phyloP scores from a whole-genome alignment of 2,113 vertebrate species.

The Triplophysa tibetana region DNA sequence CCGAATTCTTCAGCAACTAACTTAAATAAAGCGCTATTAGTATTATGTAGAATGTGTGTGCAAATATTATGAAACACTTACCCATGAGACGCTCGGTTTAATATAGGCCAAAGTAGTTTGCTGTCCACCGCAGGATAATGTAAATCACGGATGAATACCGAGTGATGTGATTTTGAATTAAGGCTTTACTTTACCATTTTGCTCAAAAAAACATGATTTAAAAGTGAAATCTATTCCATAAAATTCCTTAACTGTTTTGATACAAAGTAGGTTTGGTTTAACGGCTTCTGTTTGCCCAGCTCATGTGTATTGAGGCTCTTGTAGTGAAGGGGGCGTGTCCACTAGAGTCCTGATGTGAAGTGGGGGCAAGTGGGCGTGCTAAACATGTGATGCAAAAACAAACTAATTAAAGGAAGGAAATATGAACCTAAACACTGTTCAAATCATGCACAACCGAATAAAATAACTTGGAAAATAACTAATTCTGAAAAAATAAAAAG shows the following conservation, averaged over 20 bases:
- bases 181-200: not conserved
- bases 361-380: not conserved
- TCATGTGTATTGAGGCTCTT: not conserved
- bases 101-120: not conserved
- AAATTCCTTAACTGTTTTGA: not conserved
- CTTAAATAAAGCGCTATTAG: not conserved
- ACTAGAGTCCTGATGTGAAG: no score
- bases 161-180: not conserved
- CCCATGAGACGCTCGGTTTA: not conserved
- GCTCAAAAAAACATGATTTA: not conserved
- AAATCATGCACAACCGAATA: not conserved
- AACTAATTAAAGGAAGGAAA: not conserved
- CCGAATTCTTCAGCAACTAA: not conserved
- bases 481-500: no score
- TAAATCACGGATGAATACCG: not conserved
- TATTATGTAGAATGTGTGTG: not conserved
- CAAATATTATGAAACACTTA: not conserved
- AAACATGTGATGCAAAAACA: no score
- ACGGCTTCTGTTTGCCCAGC: not conserved
- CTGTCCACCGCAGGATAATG: not conserved
- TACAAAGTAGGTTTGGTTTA: not conserved
- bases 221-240: no score
- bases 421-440: not conserved
- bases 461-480: no score
- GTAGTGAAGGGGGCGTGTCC: not conserved